A percentile compares a stretch with the other conserved stretches of the same genome.
These are phyloP conservation scores for Centropus bengalensis DNA, from an alignment of 2,113 vertebrate genomes.

Conservation along the genomic window DNA sequence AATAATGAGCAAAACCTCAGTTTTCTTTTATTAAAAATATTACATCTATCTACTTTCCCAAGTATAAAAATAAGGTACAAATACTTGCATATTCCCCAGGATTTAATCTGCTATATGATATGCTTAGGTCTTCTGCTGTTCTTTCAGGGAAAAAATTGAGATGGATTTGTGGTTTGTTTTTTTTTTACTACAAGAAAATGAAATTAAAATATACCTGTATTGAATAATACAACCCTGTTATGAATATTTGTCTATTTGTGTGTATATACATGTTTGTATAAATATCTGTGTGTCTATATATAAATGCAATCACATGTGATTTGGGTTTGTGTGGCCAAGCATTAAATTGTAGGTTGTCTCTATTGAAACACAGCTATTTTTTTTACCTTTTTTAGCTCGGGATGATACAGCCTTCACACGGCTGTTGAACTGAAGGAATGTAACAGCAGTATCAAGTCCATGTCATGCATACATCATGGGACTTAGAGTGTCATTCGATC, in stretches of 20 bases:
- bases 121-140: not conserved
- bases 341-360: not conserved
- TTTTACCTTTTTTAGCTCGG: slow-evolving; percentile 9
- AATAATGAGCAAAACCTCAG: not conserved
- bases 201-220: not conserved
- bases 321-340: not conserved
- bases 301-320: not conserved
- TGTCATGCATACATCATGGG: slow-evolving; percentile 42
- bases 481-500: accelerated
- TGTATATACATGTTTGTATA: not conserved
- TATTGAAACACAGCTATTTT: not conserved
- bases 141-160: not conserved
- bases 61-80: not conserved
- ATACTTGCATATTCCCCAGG: not conserved
- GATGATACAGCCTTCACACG: slow-evolving; percentile 1
- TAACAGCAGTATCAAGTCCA: not conserved
- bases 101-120: not conserved
- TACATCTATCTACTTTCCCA: not conserved
- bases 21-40: not conserved
- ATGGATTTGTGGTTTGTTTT: not conserved
- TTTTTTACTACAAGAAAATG: not conserved
- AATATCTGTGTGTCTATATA: no score
- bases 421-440: slow-evolving; percentile 42
- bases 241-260: not conserved
- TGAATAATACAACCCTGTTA: not conserved